Percentiles rank a stretch among this genome's conserved stretches.
These are phyloP conservation scores for Anguilla marmorata DNA, from an alignment of 2,797 vertebrate genomes.

Conservation along the genomic window DNA sequence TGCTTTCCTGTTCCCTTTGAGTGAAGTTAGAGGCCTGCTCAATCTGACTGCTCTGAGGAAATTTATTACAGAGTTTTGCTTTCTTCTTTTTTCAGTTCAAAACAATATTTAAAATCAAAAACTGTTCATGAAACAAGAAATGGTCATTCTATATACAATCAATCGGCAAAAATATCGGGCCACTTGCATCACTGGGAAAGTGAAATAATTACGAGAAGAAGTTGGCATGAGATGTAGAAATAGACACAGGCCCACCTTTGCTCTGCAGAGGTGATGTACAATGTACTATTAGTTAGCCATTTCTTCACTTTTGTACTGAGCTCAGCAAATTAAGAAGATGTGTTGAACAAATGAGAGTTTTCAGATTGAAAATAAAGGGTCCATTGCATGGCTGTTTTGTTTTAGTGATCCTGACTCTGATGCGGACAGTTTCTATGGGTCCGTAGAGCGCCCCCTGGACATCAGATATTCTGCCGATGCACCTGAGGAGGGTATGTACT, in stretches of 20 bases:
- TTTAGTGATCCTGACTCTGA: conserved; percentile 86
- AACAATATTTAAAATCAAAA: background rate
- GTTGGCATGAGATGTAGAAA: background rate
- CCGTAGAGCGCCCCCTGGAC: conserved; percentile 83
- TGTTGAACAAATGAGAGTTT: background rate
- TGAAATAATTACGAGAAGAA: background rate
- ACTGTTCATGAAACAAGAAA: too few species aligned
- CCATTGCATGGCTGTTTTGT: conserved; percentile 34
- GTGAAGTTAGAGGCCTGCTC: background rate
- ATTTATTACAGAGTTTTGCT: background rate
- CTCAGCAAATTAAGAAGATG: background rate
- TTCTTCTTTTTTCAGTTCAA: background rate
- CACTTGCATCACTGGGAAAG: background rate
- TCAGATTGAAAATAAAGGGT: background rate
- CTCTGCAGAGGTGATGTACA: background rate
- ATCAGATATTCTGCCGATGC: conserved; percentile 76
- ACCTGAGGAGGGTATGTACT: conserved; percentile 70
- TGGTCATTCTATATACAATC: too few species aligned
- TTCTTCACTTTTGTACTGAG: background rate
- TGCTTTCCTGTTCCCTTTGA: background rate
- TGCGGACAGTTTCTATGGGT: conserved; percentile 88
- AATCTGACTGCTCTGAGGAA: background rate
- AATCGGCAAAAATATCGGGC: background rate
- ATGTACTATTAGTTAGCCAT: background rate
- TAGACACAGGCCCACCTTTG: background rate